Base-by-base conservation (phyloP, 2,797 vertebrate genomes). In the Enteromius fasciolatus region DNA sequence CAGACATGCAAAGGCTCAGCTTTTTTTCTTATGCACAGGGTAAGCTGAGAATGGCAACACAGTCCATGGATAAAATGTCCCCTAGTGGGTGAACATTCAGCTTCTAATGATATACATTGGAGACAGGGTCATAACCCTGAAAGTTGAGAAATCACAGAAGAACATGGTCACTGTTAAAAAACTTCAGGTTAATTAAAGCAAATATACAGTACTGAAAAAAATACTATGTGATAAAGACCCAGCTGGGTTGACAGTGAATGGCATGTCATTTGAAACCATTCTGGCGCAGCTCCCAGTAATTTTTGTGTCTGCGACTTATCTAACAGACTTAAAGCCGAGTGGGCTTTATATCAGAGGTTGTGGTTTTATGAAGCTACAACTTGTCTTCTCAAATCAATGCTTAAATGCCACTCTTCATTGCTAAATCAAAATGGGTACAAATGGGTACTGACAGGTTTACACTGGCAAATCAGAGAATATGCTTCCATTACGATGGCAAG, bases 251-350 rank as follows among this genome's bases (percentile, higher is more conserved):
- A 86, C 84, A 41, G 50, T 91, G 91, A 94, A 86, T 87, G 87
- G 87, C 87, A 86, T 86, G 81, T 85, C 50, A 31, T 84, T 85
- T 91, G 90, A 94, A 91, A 93, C 90, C 88, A 84, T 88, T 89
- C 88, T 93, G 91, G 93, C 89, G 80, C 78, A 83, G 36, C 59
- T 92, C 90, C 88, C 82, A 73, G 85, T 44, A 88, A 90, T 74
- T 46, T 83, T 81, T 87, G 77, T 74, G 79, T 76, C 72, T 67
- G 23, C 15, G 12, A 82, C 23, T 28, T 31, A 74, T 81, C 76
- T 67, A 68, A 41, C 48, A 76, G 59, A 39, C 48, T 61, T 68
- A 11, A 73, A 72, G 48, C 74, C 79, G 81, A 66, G 46, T 72
- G 48, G 36, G 67, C 36, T 54, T 83, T 87, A 81, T 86, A 89